Evolutionary conservation across 2,113 vertebrate species (phyloP).

Genomic region (Apodemus sylvaticus): DNA sequence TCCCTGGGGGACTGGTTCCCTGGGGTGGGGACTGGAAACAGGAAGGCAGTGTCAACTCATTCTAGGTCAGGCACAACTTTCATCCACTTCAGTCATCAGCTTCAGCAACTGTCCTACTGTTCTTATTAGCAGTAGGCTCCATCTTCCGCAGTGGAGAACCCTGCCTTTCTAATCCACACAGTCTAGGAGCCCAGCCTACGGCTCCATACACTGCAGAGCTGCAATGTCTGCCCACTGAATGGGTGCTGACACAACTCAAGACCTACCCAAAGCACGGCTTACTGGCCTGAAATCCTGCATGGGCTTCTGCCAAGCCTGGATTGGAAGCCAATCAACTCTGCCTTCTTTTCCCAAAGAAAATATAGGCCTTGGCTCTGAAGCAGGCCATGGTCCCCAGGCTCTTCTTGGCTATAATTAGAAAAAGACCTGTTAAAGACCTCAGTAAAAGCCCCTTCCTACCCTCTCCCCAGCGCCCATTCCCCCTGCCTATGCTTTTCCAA

Average conservation of each 20-base stretch:
- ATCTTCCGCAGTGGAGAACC: background rate
- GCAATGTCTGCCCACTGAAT: background rate
- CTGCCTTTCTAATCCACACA: background rate
- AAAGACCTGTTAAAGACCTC: constrained; percentile 81
- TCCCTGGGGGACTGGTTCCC: background rate
- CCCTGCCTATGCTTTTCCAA: constrained; percentile 60
- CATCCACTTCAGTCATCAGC: too few species aligned
- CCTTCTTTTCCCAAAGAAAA: constrained; percentile 78
- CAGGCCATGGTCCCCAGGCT: constrained; percentile 67
- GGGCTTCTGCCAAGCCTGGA: constrained; percentile 66
- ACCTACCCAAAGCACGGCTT: background rate
- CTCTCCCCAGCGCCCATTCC: constrained; percentile 68
- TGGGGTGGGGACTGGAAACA: background rate
- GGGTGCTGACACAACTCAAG: background rate
- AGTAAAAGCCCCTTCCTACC: constrained; percentile 70
- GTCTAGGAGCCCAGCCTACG: background rate
- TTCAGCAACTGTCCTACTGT: background rate
- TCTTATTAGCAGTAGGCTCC: fast-evolving
- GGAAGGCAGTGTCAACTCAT: background rate
- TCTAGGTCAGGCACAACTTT: fast-evolving
- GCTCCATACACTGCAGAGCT: background rate
- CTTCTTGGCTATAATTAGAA: constrained; percentile 79
- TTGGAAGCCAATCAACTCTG: constrained; percentile 73
- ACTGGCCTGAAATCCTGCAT: background rate
- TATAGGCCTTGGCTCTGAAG: constrained; percentile 69